Evolutionary conservation across 1,140 invertebrate species (phyloP).

Genomic region (Probaryconus sp.): DNA sequence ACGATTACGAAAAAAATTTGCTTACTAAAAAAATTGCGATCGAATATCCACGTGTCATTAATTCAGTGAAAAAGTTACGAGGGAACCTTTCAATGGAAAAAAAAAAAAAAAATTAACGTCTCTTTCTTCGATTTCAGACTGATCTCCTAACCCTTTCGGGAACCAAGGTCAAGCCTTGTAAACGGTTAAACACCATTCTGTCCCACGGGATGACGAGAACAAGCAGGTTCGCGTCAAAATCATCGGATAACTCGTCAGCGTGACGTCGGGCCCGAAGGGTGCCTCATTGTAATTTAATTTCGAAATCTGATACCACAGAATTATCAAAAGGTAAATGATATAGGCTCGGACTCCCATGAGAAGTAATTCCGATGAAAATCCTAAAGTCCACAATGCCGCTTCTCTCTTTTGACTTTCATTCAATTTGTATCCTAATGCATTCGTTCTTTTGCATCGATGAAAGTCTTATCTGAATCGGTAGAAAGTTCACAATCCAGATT

Average conservation of each 20-base stretch:
- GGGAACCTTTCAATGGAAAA: not conserved
- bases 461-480: no score
- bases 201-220: slow-evolving; percentile 54
- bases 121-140: slow-evolving; percentile 17
- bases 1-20: not conserved
- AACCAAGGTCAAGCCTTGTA: slow-evolving; percentile 27
- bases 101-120: slow-evolving; percentile 53
- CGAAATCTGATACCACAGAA: slow-evolving; percentile 66
- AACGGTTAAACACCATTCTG: slow-evolving; percentile 31
- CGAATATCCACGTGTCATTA: slow-evolving; percentile 16
- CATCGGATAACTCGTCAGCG: slow-evolving; percentile 57
- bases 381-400: not conserved
- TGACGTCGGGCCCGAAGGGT: slow-evolving; percentile 40
- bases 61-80: no score
- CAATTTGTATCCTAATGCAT: slow-evolving; percentile 8
- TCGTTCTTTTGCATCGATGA: no score
- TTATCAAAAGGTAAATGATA: slow-evolving; percentile 55
- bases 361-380: slow-evolving; percentile 2
- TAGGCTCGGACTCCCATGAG: slow-evolving; percentile 22
- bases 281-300: slow-evolving; percentile 74
- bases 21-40: slow-evolving; percentile 48
- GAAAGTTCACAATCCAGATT: no score
- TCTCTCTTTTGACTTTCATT: no score
- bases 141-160: slow-evolving; percentile 46
- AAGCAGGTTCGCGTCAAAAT: slow-evolving; percentile 65